Conservation (phyloP, 2,113 vertebrate species). For the Leptocoma aspasia region DNA sequence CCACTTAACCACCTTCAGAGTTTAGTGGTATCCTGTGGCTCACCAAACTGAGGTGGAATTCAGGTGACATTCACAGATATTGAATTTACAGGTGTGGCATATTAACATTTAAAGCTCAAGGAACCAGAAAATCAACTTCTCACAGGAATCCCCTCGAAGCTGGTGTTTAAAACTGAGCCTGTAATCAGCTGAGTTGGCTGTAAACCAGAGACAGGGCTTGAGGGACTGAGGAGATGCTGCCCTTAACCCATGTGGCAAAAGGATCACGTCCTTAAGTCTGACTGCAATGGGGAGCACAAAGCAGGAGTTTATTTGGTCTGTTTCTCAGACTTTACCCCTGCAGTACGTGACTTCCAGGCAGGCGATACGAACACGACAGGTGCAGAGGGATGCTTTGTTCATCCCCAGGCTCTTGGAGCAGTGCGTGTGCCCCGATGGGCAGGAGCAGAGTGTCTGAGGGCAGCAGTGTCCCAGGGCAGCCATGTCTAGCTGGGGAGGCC, state of each 20-base stretch:
- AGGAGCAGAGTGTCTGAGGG: neutral
- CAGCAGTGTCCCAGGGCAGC: neutral
- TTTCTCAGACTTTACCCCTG: neutral
- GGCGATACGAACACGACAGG: neutral
- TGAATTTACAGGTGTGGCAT: neutral
- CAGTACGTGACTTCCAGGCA: neutral
- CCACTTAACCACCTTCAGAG: neutral
- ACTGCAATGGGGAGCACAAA: neutral
- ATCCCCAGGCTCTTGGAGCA: neutral
- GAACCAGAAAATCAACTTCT: neutral
- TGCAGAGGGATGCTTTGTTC: neutral
- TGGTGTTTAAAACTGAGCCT: neutral
- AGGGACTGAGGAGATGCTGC: neutral
- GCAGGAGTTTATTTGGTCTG: neutral
- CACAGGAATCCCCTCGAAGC: neutral
- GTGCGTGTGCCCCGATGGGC: rapidly evolving
- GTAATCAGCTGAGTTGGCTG: neutral
- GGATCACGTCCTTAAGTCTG: neutral
- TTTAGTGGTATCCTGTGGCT: neutral
- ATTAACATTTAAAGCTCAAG: neutral
- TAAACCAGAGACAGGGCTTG: neutral
- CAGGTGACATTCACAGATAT: neutral
- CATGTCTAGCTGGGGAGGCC: neutral
- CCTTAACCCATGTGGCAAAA: neutral
- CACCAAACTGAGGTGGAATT: neutral